These are phyloP conservation scores for Coregonus suidteri DNA, from an alignment of 2,797 vertebrate genomes.

Conservation along the genomic window DNA sequence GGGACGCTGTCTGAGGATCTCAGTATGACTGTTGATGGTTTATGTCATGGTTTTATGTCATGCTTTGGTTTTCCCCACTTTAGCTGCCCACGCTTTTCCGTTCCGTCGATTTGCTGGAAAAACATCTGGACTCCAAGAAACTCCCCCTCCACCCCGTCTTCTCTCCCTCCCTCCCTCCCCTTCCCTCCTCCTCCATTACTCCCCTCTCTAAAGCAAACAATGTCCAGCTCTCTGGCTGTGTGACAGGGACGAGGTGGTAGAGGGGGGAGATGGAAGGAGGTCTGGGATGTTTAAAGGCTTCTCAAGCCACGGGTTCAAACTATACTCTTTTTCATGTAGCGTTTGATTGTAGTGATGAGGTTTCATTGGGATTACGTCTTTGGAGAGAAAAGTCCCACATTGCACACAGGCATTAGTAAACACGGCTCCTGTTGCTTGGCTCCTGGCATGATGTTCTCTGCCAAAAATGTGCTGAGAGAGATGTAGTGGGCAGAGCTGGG, in stretches of 20 bases:
- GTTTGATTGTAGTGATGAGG: background rate
- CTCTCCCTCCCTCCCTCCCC: background rate
- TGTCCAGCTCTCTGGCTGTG: slow-evolving; percentile 33
- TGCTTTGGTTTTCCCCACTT: slow-evolving; percentile 55
- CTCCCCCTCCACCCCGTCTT: background rate
- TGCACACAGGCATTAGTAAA: slow-evolving; percentile 17
- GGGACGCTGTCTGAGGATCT: slow-evolving; percentile 38
- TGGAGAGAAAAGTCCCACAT: slow-evolving; percentile 20
- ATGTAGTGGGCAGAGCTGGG: slow-evolving; percentile 63
- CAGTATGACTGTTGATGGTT: slow-evolving; percentile 66
- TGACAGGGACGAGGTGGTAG: background rate
- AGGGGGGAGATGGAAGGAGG: background rate
- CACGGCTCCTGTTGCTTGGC: slow-evolving; percentile 23
- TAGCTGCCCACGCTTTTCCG: slow-evolving; percentile 59
- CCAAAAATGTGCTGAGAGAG: slow-evolving; percentile 67
- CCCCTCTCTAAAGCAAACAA: slow-evolving; percentile 46
- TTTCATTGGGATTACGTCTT: background rate
- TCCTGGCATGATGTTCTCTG: slow-evolving; percentile 36
- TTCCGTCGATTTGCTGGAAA: slow-evolving; percentile 46
- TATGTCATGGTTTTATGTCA: slow-evolving; percentile 60
- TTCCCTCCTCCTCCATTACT: background rate
- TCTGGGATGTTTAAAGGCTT: slow-evolving; percentile 15
- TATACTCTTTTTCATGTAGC: background rate
- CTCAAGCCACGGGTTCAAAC: background rate
- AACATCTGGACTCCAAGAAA: slow-evolving; percentile 61